Conservation (phyloP, 2,113 vertebrate species). For the Eurystomus gularis region DNA sequence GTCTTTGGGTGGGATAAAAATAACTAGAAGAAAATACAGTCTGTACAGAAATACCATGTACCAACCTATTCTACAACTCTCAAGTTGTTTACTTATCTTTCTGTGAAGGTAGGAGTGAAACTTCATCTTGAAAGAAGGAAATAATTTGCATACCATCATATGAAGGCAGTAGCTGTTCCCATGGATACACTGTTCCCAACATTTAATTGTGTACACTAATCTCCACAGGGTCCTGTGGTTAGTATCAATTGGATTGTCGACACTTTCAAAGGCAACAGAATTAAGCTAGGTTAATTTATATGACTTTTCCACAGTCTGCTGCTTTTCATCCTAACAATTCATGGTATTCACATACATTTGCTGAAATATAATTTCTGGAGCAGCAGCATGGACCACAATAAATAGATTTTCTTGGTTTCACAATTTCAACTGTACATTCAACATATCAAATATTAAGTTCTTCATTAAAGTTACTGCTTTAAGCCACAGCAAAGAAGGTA, state of each 20-base stretch:
- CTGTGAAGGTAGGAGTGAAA: neutral
- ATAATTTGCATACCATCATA: constrained; percentile 35
- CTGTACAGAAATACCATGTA: neutral
- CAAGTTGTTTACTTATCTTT: neutral
- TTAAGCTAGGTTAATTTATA: constrained; percentile 25
- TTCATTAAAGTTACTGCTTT: neutral
- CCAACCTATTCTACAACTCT: neutral
- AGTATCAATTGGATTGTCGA: constrained; percentile 1
- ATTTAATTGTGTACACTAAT: constrained; percentile 61
- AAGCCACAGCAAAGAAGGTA: neutral
- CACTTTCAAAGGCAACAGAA: constrained; percentile 26
- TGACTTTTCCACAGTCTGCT: neutral
- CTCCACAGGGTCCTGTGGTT: constrained; percentile 42
- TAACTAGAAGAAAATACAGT: neutral
- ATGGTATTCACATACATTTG: neutral
- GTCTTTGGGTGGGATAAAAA: neutral
- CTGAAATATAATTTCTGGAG: neutral
- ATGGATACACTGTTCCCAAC: constrained; percentile 46
- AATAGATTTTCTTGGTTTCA: neutral
- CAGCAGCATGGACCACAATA: neutral
- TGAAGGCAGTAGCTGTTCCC: constrained; percentile 53
- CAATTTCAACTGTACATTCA: neutral
- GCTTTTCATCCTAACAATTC: constrained; percentile 1
- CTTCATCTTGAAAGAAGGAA: constrained; percentile 18
- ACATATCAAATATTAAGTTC: neutral